These are phyloP conservation scores for Lissocephala sabroskyi DNA, from an alignment of 2,888 invertebrate genomes.

Conservation along the genomic window DNA sequence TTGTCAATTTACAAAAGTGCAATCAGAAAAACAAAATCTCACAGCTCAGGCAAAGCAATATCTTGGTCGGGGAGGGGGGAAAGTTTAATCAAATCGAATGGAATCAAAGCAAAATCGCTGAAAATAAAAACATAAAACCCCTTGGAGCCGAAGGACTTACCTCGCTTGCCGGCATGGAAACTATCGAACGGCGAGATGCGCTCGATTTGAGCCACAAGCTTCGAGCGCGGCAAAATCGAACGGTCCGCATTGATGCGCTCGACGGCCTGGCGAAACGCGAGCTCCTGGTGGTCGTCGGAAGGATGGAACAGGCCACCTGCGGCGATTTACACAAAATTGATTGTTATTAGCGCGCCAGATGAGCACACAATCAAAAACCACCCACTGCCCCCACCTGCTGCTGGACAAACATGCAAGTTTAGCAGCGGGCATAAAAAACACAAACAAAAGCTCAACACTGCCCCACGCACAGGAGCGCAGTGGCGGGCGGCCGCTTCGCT, in stretches of 20 bases:
- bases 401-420: too few species aligned
- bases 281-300: constrained; percentile 88
- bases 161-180: constrained; percentile 94
- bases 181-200: constrained; percentile 92
- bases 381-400: too few species aligned
- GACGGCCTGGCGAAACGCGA: constrained; percentile 93
- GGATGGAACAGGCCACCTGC: constrained; percentile 91
- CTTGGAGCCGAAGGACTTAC: too few species aligned
- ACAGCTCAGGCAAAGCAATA: too few species aligned
- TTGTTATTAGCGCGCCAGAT: too few species aligned
- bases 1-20: too few species aligned
- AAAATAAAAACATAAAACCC: too few species aligned
- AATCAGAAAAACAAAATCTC: too few species aligned
- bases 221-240: constrained; percentile 86
- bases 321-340: constrained; percentile 6
- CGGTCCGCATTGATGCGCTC: constrained; percentile 90
- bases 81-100: constrained; percentile 4
- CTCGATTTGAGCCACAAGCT: constrained; percentile 90
- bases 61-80: too few species aligned
- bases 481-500: constrained; percentile 17
- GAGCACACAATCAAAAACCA: neutral
- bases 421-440: too few species aligned
- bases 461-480: constrained; percentile 4
- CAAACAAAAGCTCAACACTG: constrained; percentile 7
- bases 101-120: neutral